Base-by-base conservation (phyloP, 2,888 invertebrate species). In the Halictus quadricinctus region DNA sequence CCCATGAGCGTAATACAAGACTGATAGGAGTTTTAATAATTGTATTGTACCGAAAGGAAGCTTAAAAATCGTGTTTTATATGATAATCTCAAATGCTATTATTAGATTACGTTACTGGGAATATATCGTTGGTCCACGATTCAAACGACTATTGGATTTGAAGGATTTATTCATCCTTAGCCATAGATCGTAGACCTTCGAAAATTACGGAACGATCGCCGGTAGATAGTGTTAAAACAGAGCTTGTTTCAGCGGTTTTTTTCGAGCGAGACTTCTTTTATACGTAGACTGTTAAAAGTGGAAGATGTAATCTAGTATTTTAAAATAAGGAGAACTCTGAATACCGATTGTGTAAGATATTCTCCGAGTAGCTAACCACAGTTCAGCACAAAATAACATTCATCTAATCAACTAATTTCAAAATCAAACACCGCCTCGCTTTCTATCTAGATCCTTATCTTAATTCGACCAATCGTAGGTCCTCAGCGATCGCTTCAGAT, bases 361-460 rank as follows among this genome's bases (percentile, higher is more conserved):
- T 13, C 60, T 0, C 13, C 8, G 13, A 60, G 25, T 25, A 60
- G 6, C 25, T 60, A 60, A 15, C 25, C 60, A 13, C 60, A 13
- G 25, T 13, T 21, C 25, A 5, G 2, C 25, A 29, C 25, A 25
- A 6, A 25, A 25, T 25, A 60, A 13, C 13, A 13, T 60, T 25
- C 60, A 6, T 13, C n/a, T 60, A 60, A 60, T 60, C 60, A 25
- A 60, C 25, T 25, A 60, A 60, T 60, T 25, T 60, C 54, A 13
- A 29, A 25, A 25, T 60, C 25, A 25, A 60, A 60, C 25, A 60
- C 12, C 25, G 60, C 2, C 60, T 15, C 60, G 25, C 25, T 60
- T 60, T 60, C 60, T 60, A 60, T 60, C 60, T 25, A 25, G 60
- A 60, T 60, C 13, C 25, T 60, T 60, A 60, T 60, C 60, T 60